A percentile compares a stretch with the other conserved stretches of the same genome.
Conservation (phyloP, 2,888 invertebrate species). For the Cataglyphis altisquamis region DNA sequence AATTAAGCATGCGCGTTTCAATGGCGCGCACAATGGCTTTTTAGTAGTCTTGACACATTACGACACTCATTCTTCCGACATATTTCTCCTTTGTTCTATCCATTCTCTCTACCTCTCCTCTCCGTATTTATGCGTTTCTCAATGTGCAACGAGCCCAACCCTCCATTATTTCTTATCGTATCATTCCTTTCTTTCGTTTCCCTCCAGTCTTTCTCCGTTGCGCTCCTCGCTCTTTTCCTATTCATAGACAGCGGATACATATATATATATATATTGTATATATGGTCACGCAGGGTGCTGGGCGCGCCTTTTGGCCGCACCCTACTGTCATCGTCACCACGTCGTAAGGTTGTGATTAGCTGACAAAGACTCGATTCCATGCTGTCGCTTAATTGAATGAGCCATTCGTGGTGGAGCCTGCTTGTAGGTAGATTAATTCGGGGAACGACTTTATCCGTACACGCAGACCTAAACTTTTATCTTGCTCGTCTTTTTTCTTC, state of each 20-base stretch:
- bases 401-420: constrained; percentile 15
- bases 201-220: constrained; percentile 30
- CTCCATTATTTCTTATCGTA: constrained; percentile 67
- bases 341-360: constrained; percentile 70
- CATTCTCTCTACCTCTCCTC: constrained; percentile 63
- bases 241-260: constrained; percentile 49
- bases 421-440: constrained; percentile 33
- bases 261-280: neutral
- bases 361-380: constrained; percentile 58
- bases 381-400: constrained; percentile 75
- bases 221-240: constrained; percentile 9
- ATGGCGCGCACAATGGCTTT: constrained; percentile 70
- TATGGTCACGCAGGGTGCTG: constrained; percentile 76
- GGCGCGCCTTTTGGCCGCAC: constrained; percentile 82
- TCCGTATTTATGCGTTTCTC: constrained; percentile 66
- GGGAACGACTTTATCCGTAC: constrained; percentile 27
- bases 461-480: neutral
- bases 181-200: constrained; percentile 43
- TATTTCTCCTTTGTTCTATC: constrained; percentile 76
- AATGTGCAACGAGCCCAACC: constrained; percentile 72
- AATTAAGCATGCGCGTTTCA: constrained; percentile 60
- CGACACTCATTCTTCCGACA: constrained; percentile 69
- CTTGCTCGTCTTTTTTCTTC: neutral
- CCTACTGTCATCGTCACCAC: constrained; percentile 74
- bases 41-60: constrained; percentile 48